Evolutionary conservation across 1,140 invertebrate genomes (phyloP).

Genomic region (Musca vetustissima): DNA sequence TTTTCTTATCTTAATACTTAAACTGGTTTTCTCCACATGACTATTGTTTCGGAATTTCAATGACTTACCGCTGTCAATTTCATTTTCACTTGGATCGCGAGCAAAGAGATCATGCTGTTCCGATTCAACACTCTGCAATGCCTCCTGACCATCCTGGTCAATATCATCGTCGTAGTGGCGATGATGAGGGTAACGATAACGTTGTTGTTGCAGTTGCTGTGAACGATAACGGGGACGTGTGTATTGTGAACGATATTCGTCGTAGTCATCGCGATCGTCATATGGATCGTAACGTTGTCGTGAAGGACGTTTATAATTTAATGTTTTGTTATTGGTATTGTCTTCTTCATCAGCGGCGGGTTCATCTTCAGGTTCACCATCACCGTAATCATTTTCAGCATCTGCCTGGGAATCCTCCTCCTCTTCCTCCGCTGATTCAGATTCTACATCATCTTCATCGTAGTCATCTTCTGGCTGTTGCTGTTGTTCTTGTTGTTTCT

Average conservation of each 20-base stretch:
- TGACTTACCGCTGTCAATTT: conserved; percentile 49
- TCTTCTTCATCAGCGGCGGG: conserved; percentile 28
- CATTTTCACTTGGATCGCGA: conserved; percentile 52
- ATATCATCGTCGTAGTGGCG: conserved; percentile 36
- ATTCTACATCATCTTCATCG: neutral
- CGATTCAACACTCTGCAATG: conserved; percentile 67
- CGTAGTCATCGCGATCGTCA: conserved; percentile 2
- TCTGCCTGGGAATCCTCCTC: neutral
- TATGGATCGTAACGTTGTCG: neutral
- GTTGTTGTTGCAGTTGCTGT: neutral
- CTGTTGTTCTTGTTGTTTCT: neutral
- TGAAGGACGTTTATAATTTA: neutral
- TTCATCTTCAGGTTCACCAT: conserved; percentile 32
- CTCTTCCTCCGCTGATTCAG: neutral
- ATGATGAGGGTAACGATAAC: neutral
- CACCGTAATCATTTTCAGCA: neutral
- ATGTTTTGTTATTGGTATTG: conserved; percentile 14
- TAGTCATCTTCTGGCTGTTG: conserved; percentile 11
- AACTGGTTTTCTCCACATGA: too few species aligned
- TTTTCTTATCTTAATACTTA: too few species aligned
- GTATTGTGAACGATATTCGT: neutral
- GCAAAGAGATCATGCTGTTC: conserved; percentile 60
- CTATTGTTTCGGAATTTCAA: neutral
- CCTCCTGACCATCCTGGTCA: conserved; percentile 51
- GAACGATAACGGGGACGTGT: neutral